A percentile compares a stretch with the other conserved stretches of the same genome.
These are phyloP conservation scores for Malurus cyaneus DNA, from an alignment of 2,113 vertebrate species.

Conservation along the genomic window DNA sequence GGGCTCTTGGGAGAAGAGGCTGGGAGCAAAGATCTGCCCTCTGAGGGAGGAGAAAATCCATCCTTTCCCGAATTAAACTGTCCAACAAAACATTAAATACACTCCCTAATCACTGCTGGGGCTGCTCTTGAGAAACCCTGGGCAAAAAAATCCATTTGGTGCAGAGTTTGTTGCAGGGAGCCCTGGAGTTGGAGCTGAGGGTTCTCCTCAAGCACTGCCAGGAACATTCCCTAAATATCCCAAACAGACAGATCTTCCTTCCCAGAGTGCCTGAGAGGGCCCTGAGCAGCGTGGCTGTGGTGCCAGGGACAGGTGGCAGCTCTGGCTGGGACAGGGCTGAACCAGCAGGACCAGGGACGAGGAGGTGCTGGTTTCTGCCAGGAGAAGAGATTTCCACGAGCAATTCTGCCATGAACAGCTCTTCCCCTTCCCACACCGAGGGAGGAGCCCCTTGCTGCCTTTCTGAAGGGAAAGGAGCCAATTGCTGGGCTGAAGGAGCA, in stretches of 20 bases:
- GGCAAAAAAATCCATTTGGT: background rate
- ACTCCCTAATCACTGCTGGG: background rate
- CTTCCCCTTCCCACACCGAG: background rate
- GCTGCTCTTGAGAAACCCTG: background rate
- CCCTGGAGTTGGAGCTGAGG: rapidly evolving
- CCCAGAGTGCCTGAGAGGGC: background rate
- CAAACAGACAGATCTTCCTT: background rate
- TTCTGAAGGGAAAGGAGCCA: background rate
- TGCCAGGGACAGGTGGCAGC: background rate
- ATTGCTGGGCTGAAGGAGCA: background rate
- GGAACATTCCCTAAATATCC: rapidly evolving
- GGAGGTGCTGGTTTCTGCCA: rapidly evolving
- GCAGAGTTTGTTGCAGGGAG: background rate
- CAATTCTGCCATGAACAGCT: rapidly evolving
- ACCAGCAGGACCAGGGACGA: background rate
- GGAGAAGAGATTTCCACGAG: rapidly evolving
- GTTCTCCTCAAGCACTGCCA: rapidly evolving
- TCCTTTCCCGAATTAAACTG: background rate
- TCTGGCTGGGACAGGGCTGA: background rate
- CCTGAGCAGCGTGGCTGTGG: background rate
- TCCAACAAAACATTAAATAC: background rate
- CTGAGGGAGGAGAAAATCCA: background rate
- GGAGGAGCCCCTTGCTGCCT: background rate
- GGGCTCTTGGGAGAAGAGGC: background rate
- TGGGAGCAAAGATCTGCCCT: background rate